Base-by-base conservation (phyloP, 2,797 vertebrate species). In the Crenuchus spilurus region DNA sequence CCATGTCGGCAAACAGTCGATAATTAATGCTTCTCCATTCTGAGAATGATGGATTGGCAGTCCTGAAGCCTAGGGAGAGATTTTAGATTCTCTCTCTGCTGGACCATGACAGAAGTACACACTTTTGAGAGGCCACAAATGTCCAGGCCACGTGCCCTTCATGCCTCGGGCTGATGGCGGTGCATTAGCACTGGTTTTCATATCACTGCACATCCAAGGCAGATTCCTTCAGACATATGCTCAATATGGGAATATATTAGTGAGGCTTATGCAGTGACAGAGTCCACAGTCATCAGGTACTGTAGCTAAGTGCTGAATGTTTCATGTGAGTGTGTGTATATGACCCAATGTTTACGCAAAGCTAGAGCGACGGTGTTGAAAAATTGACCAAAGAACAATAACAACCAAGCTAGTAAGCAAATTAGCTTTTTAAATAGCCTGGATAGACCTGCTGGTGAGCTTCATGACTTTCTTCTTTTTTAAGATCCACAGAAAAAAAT, bases 41-140 rank as follows among this genome's bases (percentile, higher is more conserved):
- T 37, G 73, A 66, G 55, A 26, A 54, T 76, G 80, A 84, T n/a
- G 70, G 78, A 75, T 67, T 69, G 74, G 60, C 70, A 62, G 63
- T 58, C 14, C 48, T 63, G 70, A 52, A 44, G 57, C 41, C 39
- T 28, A 30, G 55, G 62, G 75, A 55, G 24, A 49, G 52, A 49
- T 65, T 74, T 18, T 44, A 16, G 41, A 74, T 63, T 64, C 61
- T 31, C 31, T 67, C 54, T 39, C 48, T 16, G 37, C 72, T 30
- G 46, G 46, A 54, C 52, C 42, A 2, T 66, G 67, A 78, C 76
- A 64, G 30, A 22, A 9, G 1, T 41, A 57, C 54, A 65, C 51
- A 24, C 60, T 10, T 62, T 65, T 37, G 41, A 60, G 33, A 1
- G 28, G 16, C 18, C 49, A n/a, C 58, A 10, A n/a, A 18, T 2